phyloP scores from a whole-genome alignment of 1,140 invertebrate genomes.

The Meteorus sp. region DNA sequence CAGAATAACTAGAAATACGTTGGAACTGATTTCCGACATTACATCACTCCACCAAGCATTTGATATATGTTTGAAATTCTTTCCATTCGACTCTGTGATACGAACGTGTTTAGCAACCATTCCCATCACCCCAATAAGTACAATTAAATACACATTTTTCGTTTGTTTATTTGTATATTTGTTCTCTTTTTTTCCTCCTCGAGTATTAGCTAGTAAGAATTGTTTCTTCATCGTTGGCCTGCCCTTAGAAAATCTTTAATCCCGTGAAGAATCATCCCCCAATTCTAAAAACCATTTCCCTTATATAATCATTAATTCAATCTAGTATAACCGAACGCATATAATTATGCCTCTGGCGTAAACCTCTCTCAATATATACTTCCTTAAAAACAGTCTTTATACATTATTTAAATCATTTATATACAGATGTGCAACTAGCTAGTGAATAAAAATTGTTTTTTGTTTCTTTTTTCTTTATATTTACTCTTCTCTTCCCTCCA shows the following conservation, averaged over 20 bases:
- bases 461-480: constrained; percentile 2
- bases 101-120: background rate
- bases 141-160: background rate
- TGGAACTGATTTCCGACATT: background rate
- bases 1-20: background rate
- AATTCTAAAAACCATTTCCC: constrained; percentile 1
- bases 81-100: background rate
- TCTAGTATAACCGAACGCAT: constrained; percentile 26
- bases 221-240: constrained; percentile 26
- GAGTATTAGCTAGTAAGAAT: constrained; percentile 22
- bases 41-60: too few relatives aligned
- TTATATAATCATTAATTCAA: constrained; percentile 16
- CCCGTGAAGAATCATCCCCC: constrained; percentile 12
- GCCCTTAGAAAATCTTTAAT: constrained; percentile 26
- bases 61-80: background rate
- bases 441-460: constrained; percentile 46
- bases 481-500: too few relatives aligned
- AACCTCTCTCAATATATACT: constrained; percentile 29
- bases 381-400: constrained; percentile 56
- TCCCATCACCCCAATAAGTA: background rate
- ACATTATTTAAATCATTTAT: constrained; percentile 59
- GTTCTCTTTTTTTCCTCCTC: background rate
- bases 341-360: constrained; percentile 22
- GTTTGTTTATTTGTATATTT: constrained; percentile 8
- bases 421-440: constrained; percentile 52